Conservation (phyloP, 2,113 vertebrate genomes). For the Leucosticte australis region DNA sequence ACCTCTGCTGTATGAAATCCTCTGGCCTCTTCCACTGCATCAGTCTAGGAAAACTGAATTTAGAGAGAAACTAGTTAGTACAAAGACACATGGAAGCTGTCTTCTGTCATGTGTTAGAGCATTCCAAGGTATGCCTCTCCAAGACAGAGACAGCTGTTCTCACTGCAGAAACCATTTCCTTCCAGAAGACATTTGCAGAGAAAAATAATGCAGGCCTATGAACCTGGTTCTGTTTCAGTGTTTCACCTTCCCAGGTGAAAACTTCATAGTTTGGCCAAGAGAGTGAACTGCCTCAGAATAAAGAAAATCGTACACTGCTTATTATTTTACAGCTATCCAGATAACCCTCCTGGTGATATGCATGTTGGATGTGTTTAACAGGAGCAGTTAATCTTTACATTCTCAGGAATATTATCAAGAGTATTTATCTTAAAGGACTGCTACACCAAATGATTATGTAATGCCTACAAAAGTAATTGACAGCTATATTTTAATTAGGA, state of each 20-base stretch:
- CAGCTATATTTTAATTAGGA: not conserved
- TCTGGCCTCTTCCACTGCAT: not conserved
- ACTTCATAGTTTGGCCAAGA: not conserved
- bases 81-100: not conserved
- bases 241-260: not conserved
- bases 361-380: not conserved
- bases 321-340: not conserved
- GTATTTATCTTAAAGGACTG: not conserved
- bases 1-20: not conserved
- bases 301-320: not conserved
- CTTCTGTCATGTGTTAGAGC: not conserved
- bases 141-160: not conserved
- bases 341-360: not conserved
- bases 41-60: not conserved
- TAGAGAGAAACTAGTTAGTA: not conserved
- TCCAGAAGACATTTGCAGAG: not conserved
- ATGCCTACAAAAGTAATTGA: not conserved
- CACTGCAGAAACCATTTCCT: not conserved
- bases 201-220: not conserved
- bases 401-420: not conserved
- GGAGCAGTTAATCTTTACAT: not conserved
- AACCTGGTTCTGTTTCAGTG: not conserved
- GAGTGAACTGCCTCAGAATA: not conserved
- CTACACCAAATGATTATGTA: not conserved
- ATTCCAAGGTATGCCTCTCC: not conserved